phyloP scores from a whole-genome alignment of 2,888 invertebrate species.

The Myathropa florea region DNA sequence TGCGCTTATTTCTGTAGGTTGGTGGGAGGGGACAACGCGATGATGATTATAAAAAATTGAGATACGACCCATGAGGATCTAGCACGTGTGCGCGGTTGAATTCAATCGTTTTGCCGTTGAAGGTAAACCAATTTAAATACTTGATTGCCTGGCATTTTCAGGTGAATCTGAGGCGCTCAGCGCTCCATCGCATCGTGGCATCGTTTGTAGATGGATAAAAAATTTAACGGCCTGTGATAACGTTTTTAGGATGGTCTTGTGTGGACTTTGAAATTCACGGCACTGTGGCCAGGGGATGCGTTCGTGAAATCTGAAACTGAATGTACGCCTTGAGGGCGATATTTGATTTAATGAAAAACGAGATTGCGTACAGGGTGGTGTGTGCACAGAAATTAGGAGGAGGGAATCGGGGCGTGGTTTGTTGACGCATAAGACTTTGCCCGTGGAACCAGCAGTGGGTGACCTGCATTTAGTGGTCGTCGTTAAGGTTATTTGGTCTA shows the following conservation, averaged over 20 bases:
- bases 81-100: conserved; percentile 27
- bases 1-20: background rate
- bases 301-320: background rate
- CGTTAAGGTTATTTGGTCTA: no score
- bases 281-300: background rate
- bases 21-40: no score
- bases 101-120: background rate
- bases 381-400: background rate
- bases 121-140: conserved; percentile 44
- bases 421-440: no score
- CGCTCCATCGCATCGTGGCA: no score
- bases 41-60: background rate
- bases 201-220: background rate
- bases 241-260: background rate
- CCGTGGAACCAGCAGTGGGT: no score
- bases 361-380: background rate
- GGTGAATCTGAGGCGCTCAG: background rate
- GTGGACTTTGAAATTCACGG: background rate
- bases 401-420: background rate
- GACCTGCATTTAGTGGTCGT: no score
- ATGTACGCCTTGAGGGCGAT: background rate
- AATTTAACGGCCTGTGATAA: background rate
- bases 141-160: conserved; percentile 33
- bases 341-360: background rate
- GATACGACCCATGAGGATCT: background rate